These are phyloP conservation scores for Branchipolynoe longqiensis DNA, from an alignment of 2,888 invertebrate genomes.

Conservation along the genomic window DNA sequence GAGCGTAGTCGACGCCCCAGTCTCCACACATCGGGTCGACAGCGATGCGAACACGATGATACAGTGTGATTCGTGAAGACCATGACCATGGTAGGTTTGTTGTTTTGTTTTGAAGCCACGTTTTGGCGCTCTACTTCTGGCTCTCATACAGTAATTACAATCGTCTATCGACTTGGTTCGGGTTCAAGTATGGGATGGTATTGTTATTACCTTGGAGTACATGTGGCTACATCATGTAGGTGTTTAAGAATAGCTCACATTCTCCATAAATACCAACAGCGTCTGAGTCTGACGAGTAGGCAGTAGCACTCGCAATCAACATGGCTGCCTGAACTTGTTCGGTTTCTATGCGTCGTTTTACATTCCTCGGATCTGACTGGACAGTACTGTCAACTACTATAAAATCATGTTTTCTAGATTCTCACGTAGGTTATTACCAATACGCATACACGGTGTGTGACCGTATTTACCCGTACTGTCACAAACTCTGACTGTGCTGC, in stretches of 20 bases:
- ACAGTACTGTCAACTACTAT: constrained; percentile 32
- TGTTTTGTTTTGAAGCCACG: constrained; percentile 53
- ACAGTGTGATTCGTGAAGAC: constrained; percentile 48
- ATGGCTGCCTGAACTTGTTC: constrained; percentile 57
- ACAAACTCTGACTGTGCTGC: not conserved
- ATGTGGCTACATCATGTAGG: not conserved
- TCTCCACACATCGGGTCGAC: constrained; percentile 8
- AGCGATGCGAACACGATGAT: constrained; percentile 4
- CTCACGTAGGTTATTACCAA: not conserved
- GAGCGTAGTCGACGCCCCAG: not conserved
- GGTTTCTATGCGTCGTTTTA: constrained; percentile 23
- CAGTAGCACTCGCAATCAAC: constrained; percentile 26
- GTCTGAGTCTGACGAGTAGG: constrained; percentile 5
- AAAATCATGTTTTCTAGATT: not conserved
- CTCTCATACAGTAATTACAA: constrained; percentile 32
- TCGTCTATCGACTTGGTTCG: constrained; percentile 31
- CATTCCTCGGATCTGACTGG: constrained; percentile 36
- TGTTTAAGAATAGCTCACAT: not conserved
- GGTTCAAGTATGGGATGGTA: constrained; percentile 39
- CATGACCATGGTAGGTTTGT: constrained; percentile 59
- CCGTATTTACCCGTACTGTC: not conserved
- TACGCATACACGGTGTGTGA: not conserved
- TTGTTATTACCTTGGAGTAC: not conserved
- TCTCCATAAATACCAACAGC: constrained; percentile 31
- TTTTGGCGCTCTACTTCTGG: constrained; percentile 56